These are phyloP conservation scores for Apodemia zela DNA, from an alignment of 2,888 invertebrate genomes.

Conservation along the genomic window DNA sequence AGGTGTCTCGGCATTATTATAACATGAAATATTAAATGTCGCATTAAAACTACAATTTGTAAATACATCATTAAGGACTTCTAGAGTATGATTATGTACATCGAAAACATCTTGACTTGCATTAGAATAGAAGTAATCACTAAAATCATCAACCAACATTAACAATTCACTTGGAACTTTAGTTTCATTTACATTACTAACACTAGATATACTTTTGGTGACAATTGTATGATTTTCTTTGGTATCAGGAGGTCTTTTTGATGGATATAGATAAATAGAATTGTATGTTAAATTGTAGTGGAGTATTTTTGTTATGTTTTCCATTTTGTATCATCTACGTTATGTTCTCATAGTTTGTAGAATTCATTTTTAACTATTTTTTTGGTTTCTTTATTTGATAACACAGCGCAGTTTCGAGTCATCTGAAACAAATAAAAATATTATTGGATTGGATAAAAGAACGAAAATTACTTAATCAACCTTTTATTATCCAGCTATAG, in stretches of 20 bases:
- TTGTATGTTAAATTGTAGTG: constrained; percentile 38
- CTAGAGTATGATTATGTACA: constrained; percentile 53
- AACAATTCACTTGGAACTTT: constrained; percentile 73
- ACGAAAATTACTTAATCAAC: too few species aligned
- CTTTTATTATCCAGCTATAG: too few species aligned
- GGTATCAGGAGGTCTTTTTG: constrained; percentile 54
- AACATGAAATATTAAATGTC: constrained; percentile 73
- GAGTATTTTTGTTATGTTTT: constrained; percentile 38
- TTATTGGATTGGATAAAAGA: too few species aligned
- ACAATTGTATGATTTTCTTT: constrained; percentile 28
- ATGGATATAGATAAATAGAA: constrained; percentile 43
- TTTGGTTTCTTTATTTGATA: background rate
- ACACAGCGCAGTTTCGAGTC: background rate
- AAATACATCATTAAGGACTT: constrained; percentile 59
- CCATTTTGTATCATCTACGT: constrained; percentile 38
- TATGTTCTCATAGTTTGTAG: constrained; percentile 35
- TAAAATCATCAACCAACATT: constrained; percentile 87
- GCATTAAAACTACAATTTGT: constrained; percentile 75
- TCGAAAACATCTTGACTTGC: constrained; percentile 74
- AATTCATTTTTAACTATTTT: constrained; percentile 17
- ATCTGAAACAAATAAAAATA: constrained; percentile 24
- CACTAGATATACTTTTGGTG: constrained; percentile 24
- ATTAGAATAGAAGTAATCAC: constrained; percentile 87
- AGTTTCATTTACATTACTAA: constrained; percentile 35
- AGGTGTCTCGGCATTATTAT: constrained; percentile 50